Evolutionary conservation across 2,888 invertebrate species (phyloP).

Genomic region (Autographa gamma): DNA sequence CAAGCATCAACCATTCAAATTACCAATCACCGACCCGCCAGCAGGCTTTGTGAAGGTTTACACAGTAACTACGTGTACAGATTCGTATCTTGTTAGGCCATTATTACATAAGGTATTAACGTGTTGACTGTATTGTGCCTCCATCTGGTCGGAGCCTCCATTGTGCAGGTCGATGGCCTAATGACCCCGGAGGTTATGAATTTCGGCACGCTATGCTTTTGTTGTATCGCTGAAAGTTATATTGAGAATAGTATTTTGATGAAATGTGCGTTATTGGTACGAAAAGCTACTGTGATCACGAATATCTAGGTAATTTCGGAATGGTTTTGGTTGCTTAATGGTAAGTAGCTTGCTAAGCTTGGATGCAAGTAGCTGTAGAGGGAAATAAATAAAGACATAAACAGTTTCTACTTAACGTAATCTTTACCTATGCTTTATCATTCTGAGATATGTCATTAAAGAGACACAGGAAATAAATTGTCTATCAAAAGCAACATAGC

Average conservation of each 20-base stretch:
- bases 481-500: too few species aligned
- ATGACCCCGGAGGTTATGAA: constrained; percentile 63
- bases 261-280: too few species aligned
- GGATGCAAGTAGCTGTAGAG: too few species aligned
- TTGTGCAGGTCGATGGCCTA: constrained; percentile 63
- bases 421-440: too few species aligned
- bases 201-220: constrained; percentile 61
- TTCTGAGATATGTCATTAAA: too few species aligned
- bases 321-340: too few species aligned
- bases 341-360: too few species aligned
- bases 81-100: constrained; percentile 23
- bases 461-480: too few species aligned
- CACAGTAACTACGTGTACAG: not conserved
- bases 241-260: constrained; percentile 9
- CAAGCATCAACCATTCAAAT: not conserved
- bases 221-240: constrained; percentile 39
- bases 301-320: too few species aligned
- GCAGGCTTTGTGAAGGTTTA: not conserved
- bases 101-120: constrained; percentile 24
- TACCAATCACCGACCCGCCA: not conserved
- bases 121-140: constrained; percentile 23
- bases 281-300: too few species aligned
- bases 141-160: constrained; percentile 37
- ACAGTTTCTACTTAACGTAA: too few species aligned
- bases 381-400: too few species aligned